phyloP scores from a whole-genome alignment of 2,888 invertebrate genomes.

The Taphrorychus bicolor region DNA sequence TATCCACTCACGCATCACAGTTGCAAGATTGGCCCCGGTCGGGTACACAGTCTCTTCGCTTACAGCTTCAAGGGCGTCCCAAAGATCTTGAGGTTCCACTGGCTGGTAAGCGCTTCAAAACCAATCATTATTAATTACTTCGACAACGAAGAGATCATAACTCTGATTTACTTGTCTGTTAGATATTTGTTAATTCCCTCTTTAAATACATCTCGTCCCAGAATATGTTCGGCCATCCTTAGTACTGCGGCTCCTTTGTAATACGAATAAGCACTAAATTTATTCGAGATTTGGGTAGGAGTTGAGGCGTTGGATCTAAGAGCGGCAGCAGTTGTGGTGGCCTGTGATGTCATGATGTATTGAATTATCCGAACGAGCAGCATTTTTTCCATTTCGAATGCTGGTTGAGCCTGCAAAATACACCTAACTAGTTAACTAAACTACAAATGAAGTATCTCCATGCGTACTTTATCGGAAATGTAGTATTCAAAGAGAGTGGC shows the following conservation, averaged over 20 bases:
- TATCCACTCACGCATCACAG: conserved; percentile 34
- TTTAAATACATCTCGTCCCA: conserved; percentile 20
- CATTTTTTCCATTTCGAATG: conserved; percentile 68
- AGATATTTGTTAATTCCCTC: conserved; percentile 30
- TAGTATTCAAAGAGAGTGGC: conserved; percentile 77
- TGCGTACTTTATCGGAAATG: conserved; percentile 64
- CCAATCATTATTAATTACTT: not conserved
- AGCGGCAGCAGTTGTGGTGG: conserved; percentile 12
- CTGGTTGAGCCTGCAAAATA: conserved; percentile 27
- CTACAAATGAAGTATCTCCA: no score
- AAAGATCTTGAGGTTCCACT: conserved; percentile 26
- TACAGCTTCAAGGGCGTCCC: conserved; percentile 12
- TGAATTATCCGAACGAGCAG: conserved; percentile 74
- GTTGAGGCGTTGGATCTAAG: conserved; percentile 30
- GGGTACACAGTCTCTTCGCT: conserved; percentile 7
- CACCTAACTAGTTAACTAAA: no score
- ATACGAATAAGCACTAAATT: conserved; percentile 41
- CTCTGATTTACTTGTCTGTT: conserved; percentile 24
- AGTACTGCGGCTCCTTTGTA: conserved; percentile 39
- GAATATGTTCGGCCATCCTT: conserved; percentile 34
- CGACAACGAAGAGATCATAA: not conserved
- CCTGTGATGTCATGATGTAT: conserved; percentile 49
- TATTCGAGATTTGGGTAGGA: conserved; percentile 27
- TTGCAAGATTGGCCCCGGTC: conserved; percentile 1
- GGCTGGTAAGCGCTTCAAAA: conserved; percentile 20